Evolutionary conservation across 2,888 invertebrate species (phyloP).

Genomic region (Chymomyza fuscimana): DNA sequence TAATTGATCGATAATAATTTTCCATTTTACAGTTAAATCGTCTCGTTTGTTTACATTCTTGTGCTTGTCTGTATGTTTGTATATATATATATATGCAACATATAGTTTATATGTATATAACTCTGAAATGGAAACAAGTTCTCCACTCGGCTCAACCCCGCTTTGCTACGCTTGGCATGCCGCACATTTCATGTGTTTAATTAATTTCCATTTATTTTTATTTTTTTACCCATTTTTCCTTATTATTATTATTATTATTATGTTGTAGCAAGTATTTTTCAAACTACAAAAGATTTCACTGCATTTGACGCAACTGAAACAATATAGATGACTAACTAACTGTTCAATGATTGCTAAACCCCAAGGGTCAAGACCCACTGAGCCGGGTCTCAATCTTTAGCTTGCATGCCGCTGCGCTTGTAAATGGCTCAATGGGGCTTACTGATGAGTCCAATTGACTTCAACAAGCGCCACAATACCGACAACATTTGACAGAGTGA

Average conservation of each 20-base stretch:
- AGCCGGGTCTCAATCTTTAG: conserved; percentile 39
- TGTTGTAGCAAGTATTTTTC: neutral
- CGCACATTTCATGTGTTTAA: conserved; percentile 67
- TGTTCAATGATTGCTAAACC: conserved; percentile 41
- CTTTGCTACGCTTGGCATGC: conserved; percentile 39
- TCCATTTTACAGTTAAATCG: conserved; percentile 75
- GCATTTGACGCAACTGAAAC: conserved; percentile 39
- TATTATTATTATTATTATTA: neutral
- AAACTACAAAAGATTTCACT: conserved; percentile 59
- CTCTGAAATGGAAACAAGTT: neutral
- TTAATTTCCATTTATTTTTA: conserved; percentile 51
- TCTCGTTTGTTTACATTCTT: conserved; percentile 74
- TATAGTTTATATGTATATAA: conserved; percentile 64
- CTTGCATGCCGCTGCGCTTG: conserved; percentile 16
- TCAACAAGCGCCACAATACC: neutral
- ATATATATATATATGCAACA: conserved; percentile 17
- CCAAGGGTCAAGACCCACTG: conserved; percentile 19
- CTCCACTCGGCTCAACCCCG: conserved; percentile 16
- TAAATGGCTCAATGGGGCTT: neutral
- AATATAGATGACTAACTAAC: conserved; percentile 43
- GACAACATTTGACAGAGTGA: conserved; percentile 27
- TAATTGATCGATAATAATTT: conserved; percentile 76
- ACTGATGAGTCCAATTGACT: conserved; percentile 6
- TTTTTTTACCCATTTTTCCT: neutral
- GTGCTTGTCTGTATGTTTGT: conserved; percentile 6